Conservation (phyloP, 1,140 invertebrate species). For the Drosophila takahashii region DNA sequence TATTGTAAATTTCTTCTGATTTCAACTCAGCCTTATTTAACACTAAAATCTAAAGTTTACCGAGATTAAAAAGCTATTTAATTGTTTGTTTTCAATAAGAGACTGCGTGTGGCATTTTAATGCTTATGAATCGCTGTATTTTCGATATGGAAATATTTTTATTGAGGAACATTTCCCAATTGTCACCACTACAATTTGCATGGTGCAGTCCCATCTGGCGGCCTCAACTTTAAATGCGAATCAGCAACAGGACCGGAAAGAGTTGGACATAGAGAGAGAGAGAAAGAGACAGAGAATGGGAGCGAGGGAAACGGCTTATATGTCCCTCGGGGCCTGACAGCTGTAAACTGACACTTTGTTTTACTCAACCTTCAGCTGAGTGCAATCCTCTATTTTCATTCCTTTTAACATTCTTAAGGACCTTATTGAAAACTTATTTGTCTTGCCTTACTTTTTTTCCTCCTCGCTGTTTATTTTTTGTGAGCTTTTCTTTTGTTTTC, state of each 20-base stretch:
- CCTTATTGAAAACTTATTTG: slow-evolving; percentile 75
- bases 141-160: background rate
- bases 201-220: slow-evolving; percentile 19
- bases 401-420: slow-evolving; percentile 38
- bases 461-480: slow-evolving; percentile 12
- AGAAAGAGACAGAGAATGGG: background rate
- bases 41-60: too few relatives aligned
- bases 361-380: slow-evolving; percentile 36
- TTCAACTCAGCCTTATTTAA: too few relatives aligned
- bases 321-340: slow-evolving; percentile 36
- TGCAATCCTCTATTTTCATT: slow-evolving; percentile 42
- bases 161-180: background rate
- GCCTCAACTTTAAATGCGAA: slow-evolving; percentile 13
- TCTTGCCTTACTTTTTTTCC: slow-evolving; percentile 12
- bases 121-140: background rate
- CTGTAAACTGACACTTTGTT: slow-evolving; percentile 56
- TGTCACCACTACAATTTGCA: background rate
- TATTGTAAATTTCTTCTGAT: too few relatives aligned
- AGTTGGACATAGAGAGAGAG: background rate
- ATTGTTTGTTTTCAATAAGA: too few relatives aligned
- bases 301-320: slow-evolving; percentile 3
- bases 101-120: background rate
- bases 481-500: slow-evolving; percentile 34
- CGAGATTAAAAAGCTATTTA: too few relatives aligned
- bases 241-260: slow-evolving; percentile 20